Base-by-base conservation (phyloP, 2,113 vertebrate species). In the Platycercus adscitus region DNA sequence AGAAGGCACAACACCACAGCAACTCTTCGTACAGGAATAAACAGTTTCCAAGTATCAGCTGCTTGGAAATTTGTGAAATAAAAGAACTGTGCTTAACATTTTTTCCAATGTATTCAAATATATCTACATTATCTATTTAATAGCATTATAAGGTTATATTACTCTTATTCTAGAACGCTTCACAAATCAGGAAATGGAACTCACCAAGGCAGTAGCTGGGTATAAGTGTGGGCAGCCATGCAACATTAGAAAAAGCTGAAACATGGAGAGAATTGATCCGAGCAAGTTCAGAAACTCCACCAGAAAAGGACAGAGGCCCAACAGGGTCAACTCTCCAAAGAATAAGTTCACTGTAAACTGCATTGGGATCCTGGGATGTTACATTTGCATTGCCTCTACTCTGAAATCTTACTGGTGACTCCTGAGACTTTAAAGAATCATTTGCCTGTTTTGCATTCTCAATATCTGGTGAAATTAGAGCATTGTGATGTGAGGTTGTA, bases 311-410 rank as follows among this genome's bases (percentile, higher is more conserved):
- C 43, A 99, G 96, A 6, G 99, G 99, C 9, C 99, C 99, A n/a
- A 99, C 99, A 15, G 99, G 99, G 97, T 99, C 99, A 85, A 99
- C 99, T 89, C 99, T 98, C 99, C 99, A 99, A 83, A 99, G 98
- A 97, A 99, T 99, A 94, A 99, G 99, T 95, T 99, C 99, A 96
- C 99, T 99, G 97, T 99, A 99, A 96, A 99, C 98, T 1, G 98
- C 98, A 35, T 95, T 99, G 69, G 98, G 98, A 96, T 99, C 99
- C 96, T 99, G 99, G 68, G 98, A 98, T 50, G 98, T 91, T 35
- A 92, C 41, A 23, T 97, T 96, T 52, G 97, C 41, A 8, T 97
- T 98, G 28, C 46, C 86, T 89, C 98, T 96, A 91, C 81, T 98
- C 63, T 96, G 98, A 94, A 81, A 96, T 94, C 82, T 81, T 90